Base-by-base conservation (phyloP, 1,140 invertebrate species). In the Calliopsis andreniformis region DNA sequence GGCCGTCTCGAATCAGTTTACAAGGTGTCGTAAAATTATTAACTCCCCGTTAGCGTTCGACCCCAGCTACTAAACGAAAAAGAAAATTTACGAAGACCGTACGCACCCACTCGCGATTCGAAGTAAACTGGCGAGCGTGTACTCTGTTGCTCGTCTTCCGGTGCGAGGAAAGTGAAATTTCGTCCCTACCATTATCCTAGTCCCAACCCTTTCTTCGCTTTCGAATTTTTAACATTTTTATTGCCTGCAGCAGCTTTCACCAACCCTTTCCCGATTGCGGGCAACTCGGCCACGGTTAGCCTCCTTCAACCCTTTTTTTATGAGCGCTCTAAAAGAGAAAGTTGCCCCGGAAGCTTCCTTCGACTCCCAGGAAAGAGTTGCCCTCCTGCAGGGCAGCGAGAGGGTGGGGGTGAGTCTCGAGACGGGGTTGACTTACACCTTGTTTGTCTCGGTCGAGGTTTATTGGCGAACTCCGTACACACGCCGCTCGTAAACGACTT, bases 281-380 rank as follows among this genome's bases (percentile, higher is more conserved):
- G 47, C 73, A 18, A 49, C 25, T 55, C 28, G 32, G n/a, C 53
- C 59, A 28, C 25, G 25, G 23, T 58, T 23, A 30, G 47, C 75
- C 20, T 73, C 77, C 79, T 76, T 86, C 78, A 88, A 89, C 87
- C 87, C 87, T 90, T 91, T 90, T 91, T 90, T 87, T 87, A 87
- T 49, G 76, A 80, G 64, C 42, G 51, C 62, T 73, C 71, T 80
- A 72, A 79, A 88, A 83, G 86, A 83, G 86, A 90, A 91, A 91
- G 85, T 90, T 45, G n/a, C 2, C 18, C 59, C 35, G 51, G 32
- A 39, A 39, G 18, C 56, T 39, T 39, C 20, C n/a, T 18, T n/a
- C 20, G 35, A 20, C 20, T 58, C 32, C 12, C 20, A 0, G 32
- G 25, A 42, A 70, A 53, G 18, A 42, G 20, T 43, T 25, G 25